Base-by-base conservation (phyloP, 1,140 invertebrate species). In the Drosophila hydei region DNA sequence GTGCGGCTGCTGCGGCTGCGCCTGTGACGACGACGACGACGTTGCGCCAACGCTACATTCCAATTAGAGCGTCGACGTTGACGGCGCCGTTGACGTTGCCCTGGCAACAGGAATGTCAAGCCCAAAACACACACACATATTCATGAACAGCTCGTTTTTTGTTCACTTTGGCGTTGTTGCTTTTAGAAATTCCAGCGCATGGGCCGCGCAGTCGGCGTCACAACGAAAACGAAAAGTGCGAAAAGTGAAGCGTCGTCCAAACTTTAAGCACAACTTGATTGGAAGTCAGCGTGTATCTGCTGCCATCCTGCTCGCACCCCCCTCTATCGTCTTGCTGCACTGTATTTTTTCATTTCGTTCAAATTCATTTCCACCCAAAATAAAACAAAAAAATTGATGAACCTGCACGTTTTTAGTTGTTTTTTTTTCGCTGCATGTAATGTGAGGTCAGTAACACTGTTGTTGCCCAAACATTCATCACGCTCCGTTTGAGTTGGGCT, bases 381-480 rank as follows among this genome's bases (percentile, higher is more conserved):
- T 71, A 63, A 56, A 50, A 30, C 62, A 54, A 63, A 69, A 60
- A 75, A 54, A 52, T 67, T 74, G 72, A 65, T 68, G 65, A 81
- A 88, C 83, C 77, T 88, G 83, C 78, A 78, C 78, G 78, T 78
- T 85, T 85, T 80, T 73, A 12, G 6, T 21, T 16, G 12, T 48
- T 50, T 52, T 36, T 38, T 59, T 23, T 36, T 48, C 12, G 18
- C 18, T 87, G 87, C 75, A 79, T 83, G 78, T 88, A 87, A 87
- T 88, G 83, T 76, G 83, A 87, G 83, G 83, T 87, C 83, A 87
- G 83, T 87, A 87, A 87, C 83, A 83, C 72, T 87, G 72, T 88
- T 77, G 77, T 88, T 87, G 71, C 54, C 69, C 74, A 81, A 87
- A 87, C 83, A 87, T 87, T 85, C 70, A 81, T 81, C 81, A 85